Evolutionary conservation across 2,888 invertebrate species (phyloP).

Genomic region (Anaspis maculata): DNA sequence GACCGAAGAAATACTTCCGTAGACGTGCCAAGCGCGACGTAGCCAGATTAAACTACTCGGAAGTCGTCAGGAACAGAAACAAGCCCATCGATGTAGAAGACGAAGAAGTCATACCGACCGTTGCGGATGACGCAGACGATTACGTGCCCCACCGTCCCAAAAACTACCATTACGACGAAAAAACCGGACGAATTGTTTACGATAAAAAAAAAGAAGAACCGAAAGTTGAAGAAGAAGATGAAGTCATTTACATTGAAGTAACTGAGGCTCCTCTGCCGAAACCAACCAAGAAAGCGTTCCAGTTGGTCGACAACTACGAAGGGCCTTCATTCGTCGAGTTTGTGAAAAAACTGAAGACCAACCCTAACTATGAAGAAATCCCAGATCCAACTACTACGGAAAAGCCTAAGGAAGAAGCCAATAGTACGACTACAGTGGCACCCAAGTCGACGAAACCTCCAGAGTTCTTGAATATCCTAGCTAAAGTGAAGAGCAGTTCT

Average conservation of each 20-base stretch:
- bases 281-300: conserved; percentile 21
- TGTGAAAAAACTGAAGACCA: conserved; percentile 28
- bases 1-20: conserved; percentile 6
- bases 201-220: conserved; percentile 20
- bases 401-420: conserved; percentile 20
- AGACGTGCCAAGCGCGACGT: conserved; percentile 24
- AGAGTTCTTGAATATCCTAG: conserved; percentile 33
- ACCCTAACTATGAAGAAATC: conserved; percentile 30
- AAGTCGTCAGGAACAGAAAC: conserved; percentile 27
- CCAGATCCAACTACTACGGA: conserved; percentile 36
- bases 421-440: conserved; percentile 20
- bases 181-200: conserved; percentile 36
- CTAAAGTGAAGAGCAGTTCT: conserved; percentile 27
- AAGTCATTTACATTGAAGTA: conserved; percentile 27
- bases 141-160: conserved; percentile 37
- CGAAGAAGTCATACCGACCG: conserved; percentile 14
- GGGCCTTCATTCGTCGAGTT: conserved; percentile 34
- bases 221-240: conserved; percentile 21
- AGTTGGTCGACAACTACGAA: conserved; percentile 19
- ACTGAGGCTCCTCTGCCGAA: conserved; percentile 19
- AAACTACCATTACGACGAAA: conserved; percentile 38
- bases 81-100: conserved; percentile 18
- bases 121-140: conserved; percentile 33
- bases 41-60: conserved; percentile 27
- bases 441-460: conserved; percentile 29